A percentile compares a stretch with the other conserved stretches of the same genome.
phyloP scores from a whole-genome alignment of 2,113 vertebrate species.

The Pseudorhombus dupliciocellatus region DNA sequence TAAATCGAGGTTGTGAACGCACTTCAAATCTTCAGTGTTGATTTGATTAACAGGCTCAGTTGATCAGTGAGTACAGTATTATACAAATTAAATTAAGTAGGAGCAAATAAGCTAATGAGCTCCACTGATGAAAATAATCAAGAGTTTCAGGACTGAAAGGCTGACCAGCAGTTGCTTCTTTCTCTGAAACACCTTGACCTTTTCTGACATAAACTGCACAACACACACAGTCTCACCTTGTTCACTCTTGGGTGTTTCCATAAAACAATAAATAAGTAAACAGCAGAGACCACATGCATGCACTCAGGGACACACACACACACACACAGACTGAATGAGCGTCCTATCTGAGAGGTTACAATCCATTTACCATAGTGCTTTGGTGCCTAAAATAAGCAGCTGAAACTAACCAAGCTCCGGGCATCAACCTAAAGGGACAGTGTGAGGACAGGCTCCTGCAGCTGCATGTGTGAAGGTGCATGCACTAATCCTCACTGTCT shows the following conservation, averaged over 20 bases:
- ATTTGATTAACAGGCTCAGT: no score
- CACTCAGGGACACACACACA: slow-evolving; percentile 12
- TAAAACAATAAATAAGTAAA: slow-evolving; percentile 69
- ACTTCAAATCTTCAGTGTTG: no score
- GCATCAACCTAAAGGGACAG: slow-evolving; percentile 21
- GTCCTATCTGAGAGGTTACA: slow-evolving; percentile 42
- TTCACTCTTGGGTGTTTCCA: slow-evolving; percentile 25
- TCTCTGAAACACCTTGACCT: not conserved
- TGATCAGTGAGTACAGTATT: not conserved
- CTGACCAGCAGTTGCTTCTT: not conserved
- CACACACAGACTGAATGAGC: not conserved
- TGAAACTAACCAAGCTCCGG: slow-evolving; percentile 29
- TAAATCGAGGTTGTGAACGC: no score
- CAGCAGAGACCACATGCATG: slow-evolving; percentile 22
- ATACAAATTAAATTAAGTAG: no score
- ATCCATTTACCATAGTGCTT: slow-evolving; percentile 42
- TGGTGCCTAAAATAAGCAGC: slow-evolving; percentile 49
- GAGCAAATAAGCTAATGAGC: no score
- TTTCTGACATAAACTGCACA: slow-evolving; percentile 38
- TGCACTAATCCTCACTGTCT: no score
- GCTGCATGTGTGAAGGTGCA: not conserved
- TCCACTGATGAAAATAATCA: no score
- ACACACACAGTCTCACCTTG: slow-evolving; percentile 36
- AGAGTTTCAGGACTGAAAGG: not conserved
- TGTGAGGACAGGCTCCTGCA: slow-evolving; percentile 11